These are phyloP conservation scores for Ypsolopha sequella DNA, from an alignment of 2,888 invertebrate genomes.

Conservation along the genomic window DNA sequence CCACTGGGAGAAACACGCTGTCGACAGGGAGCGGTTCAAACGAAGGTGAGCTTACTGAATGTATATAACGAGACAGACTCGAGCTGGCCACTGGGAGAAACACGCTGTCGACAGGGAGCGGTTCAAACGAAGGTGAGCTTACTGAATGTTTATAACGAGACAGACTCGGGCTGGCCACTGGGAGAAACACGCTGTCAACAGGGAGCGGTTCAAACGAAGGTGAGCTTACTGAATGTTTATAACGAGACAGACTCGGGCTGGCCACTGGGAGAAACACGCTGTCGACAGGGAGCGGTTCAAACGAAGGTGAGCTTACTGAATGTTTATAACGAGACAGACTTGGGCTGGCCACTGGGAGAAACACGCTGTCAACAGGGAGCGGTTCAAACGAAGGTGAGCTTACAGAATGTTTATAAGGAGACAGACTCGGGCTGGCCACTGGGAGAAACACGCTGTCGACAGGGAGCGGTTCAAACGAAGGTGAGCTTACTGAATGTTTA, in stretches of 20 bases:
- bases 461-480: too few relatives aligned
- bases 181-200: constrained; percentile 69
- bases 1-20: constrained; percentile 70
- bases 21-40: constrained; percentile 66
- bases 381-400: constrained; percentile 55
- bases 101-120: too few relatives aligned
- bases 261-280: too few relatives aligned
- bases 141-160: constrained; percentile 12
- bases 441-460: too few relatives aligned
- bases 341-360: constrained; percentile 73
- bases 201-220: constrained; percentile 60
- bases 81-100: too few relatives aligned
- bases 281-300: too few relatives aligned
- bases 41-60: constrained; percentile 27
- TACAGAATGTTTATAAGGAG: background rate
- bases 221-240: constrained; percentile 5
- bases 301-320: too few relatives aligned
- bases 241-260: background rate
- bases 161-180: constrained; percentile 72
- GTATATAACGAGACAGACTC: background rate
- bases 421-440: background rate
- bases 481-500: too few relatives aligned
- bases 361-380: constrained; percentile 61
- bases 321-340: constrained; percentile 71
- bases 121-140: too few relatives aligned